Base-by-base conservation (phyloP, 2,113 vertebrate species). In the Isurus oxyrinchus region DNA sequence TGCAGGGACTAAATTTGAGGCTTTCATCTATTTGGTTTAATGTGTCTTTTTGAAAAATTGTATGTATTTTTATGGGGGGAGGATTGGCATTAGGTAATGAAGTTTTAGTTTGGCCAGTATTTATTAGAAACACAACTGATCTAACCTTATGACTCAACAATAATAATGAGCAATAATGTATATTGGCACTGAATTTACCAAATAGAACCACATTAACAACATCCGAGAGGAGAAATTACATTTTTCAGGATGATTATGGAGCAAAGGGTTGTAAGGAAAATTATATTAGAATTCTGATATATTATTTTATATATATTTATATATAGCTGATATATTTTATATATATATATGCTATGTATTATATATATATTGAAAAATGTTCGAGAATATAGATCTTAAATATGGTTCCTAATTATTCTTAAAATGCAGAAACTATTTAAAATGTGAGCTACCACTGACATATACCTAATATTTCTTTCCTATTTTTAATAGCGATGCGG, bases 401-500 rank as follows among this genome's bases (percentile, higher is more conserved):
- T 61, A 21, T 14, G 53, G 61, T 94, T 55, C 53, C 16, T 57
- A 0, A 95, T 8, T 67, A 49, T 16, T 69, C 53, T 95, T 27
- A 13, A 23, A 49, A 53, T 94, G 19, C 19, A 49, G 14, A 76
- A 49, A 55, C 19, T 19, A 35, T 81, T 79, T 96, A 40, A 86
- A 59, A 86, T 86, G 63, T 40, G n/a, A 66, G 11, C 57, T 4
- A 72, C n/a, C 66, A 69, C n/a, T 69, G 53, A 66, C 55, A 61
- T 57, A 6, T 31, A 93, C 49, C 31, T 21, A 14, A 49, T 6
- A 90, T 61, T 76, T 53, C 61, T 49, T 96, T 5, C 96, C 49
- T 96, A 5, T 55, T 57, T 87, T 8, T 63, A 35, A 95, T 97
- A 99, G 99, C 99, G 98, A 97, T 98, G 98, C 96, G 98, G 98